phyloP scores from a whole-genome alignment of 1,140 invertebrate species.

The Cataglyphis hispanica region DNA sequence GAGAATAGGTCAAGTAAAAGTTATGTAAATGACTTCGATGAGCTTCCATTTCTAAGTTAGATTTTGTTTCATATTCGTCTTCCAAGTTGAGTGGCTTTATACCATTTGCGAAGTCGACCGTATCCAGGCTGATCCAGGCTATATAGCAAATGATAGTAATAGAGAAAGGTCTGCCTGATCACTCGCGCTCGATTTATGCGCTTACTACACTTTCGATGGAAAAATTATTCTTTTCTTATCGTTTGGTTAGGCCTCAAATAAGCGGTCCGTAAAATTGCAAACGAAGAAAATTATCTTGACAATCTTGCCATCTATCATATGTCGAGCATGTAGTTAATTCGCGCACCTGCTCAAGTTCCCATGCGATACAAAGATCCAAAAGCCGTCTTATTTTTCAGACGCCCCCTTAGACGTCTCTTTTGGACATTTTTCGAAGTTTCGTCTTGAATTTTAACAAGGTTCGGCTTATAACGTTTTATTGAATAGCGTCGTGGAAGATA shows the following conservation, averaged over 20 bases:
- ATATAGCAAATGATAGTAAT: background rate
- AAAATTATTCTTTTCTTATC: background rate
- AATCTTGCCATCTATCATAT: background rate
- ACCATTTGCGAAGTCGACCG: background rate
- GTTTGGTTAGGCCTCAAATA: background rate
- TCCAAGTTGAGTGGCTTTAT: background rate
- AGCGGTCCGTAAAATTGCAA: background rate
- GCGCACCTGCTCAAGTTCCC: background rate
- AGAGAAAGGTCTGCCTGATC: conserved; percentile 13
- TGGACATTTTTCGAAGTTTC: background rate
- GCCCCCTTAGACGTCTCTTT: background rate
- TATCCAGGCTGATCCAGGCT: background rate
- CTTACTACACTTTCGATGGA: conserved; percentile 17
- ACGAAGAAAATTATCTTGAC: background rate
- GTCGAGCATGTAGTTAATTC: background rate
- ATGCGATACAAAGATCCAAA: background rate
- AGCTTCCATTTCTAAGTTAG: background rate
- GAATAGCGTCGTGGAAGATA: background rate
- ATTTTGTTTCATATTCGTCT: conserved; percentile 1
- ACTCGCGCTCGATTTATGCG: conserved; percentile 16
- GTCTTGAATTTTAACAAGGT: conserved; percentile 28
- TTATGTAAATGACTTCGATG: conserved; percentile 1
- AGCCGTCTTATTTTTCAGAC: background rate
- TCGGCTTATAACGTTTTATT: background rate
- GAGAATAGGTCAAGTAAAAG: no score